Base-by-base conservation (phyloP, 2,888 invertebrate genomes). In the Sesamia inferens region DNA sequence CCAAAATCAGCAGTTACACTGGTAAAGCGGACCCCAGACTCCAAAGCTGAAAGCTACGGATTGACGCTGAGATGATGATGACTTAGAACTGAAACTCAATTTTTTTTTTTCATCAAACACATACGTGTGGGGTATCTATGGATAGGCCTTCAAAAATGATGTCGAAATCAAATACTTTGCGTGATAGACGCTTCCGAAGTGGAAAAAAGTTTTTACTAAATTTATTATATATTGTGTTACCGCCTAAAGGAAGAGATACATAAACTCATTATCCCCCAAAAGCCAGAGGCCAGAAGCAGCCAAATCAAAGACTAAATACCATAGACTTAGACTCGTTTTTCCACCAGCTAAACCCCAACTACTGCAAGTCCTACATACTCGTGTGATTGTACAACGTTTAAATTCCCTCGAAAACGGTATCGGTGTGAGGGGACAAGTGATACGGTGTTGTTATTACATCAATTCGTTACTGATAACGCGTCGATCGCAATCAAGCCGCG, bases 401-500 rank as follows among this genome's bases (percentile, higher is more conserved):
- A 86, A 81, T 76, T 85, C 84, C 82, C 82, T 83, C 85, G 83
- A 88, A 88, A 85, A 81, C 71, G 73, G 72, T 90, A 90, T 91
- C 88, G 86, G 80, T 66, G 44, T 70, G 82, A 87, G 89, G 90
- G 92, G 89, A 88, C 88, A 88, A 88, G 88, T 90, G 94, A 93
- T 93, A 94, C 86, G 87, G 86, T 88, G 92, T 78, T 79, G 87
- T 93, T 94, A 94, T 94, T 93, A 93, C 94, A 94, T 93, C 94
- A 93, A 94, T 94, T 92, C 92, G 90, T 92, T 92, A 91, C 92
- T 93, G 95, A 94, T 95, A 94, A 93, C 89, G 87, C 82, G 68
- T 79, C 88, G 88, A 91, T 89, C 88, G 91, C 93, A 93, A 95
- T 94, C 93, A 92, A 88, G 89, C 89, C 89, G 88, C 89, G 81